phyloP scores from a whole-genome alignment of 2,797 vertebrate genomes.

The Prionace glauca region DNA sequence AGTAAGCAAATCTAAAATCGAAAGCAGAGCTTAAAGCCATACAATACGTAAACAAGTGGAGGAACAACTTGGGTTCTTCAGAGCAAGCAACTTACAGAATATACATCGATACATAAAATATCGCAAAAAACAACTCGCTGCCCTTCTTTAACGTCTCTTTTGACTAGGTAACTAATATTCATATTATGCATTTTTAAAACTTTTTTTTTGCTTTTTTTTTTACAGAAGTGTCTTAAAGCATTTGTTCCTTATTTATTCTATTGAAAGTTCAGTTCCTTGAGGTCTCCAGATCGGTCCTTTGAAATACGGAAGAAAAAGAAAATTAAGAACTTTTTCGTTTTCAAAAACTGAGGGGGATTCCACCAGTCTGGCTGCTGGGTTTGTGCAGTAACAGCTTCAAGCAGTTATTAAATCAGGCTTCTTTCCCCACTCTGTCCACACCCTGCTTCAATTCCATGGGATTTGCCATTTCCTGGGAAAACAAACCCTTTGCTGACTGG shows the following conservation, averaged over 20 bases:
- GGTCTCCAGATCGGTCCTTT: constrained; percentile 18
- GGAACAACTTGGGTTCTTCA: constrained; percentile 55
- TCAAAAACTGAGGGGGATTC: not conserved
- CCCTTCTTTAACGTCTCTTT: constrained; percentile 60
- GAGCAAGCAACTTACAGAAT: constrained; percentile 67
- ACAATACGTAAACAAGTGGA: constrained; percentile 68
- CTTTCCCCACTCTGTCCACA: not conserved
- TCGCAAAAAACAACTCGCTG: constrained; percentile 56
- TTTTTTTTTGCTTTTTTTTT: constrained; percentile 56
- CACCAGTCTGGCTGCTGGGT: not conserved
- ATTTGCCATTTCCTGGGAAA: not conserved
- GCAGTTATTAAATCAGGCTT: not conserved
- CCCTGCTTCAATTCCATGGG: not conserved
- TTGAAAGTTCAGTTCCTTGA: constrained; percentile 21
- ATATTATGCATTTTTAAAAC: constrained; percentile 64
- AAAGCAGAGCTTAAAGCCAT: constrained; percentile 66
- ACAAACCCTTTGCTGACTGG: not conserved
- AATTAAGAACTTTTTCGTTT: not conserved
- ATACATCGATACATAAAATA: constrained; percentile 69
- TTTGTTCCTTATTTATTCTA: not conserved
- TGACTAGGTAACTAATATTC: constrained; percentile 50
- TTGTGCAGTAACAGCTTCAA: not conserved
- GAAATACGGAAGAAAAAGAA: constrained; percentile 8
- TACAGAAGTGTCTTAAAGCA: constrained; percentile 71
- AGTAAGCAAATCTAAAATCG: constrained; percentile 60